These are phyloP conservation scores for Takifugu flavidus DNA, from an alignment of 2,113 vertebrate species.

Conservation along the genomic window DNA sequence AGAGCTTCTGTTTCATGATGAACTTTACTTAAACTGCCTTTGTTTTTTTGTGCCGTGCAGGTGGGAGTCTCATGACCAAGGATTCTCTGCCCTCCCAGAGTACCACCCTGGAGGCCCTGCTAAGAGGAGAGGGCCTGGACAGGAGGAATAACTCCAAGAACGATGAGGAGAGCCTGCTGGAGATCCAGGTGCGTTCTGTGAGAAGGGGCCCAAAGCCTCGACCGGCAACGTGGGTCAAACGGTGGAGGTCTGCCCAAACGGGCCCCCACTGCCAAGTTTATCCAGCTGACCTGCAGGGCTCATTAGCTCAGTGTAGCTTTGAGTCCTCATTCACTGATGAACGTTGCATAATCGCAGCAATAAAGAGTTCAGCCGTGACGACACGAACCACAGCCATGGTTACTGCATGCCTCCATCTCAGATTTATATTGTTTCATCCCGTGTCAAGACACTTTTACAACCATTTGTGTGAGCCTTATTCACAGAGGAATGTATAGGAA, in stretches of 20 bases:
- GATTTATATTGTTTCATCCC: too few relatives aligned
- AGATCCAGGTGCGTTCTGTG: conserved; percentile 85
- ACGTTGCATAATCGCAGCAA: background rate
- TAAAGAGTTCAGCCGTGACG: background rate
- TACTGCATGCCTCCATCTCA: too few relatives aligned
- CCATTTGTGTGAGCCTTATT: too few relatives aligned
- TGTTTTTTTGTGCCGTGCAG: conserved; percentile 38
- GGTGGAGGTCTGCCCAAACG: conserved; percentile 17
- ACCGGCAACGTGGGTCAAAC: background rate
- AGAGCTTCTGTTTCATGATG: too few relatives aligned
- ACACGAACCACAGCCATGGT: background rate
- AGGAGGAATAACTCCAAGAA: conserved; percentile 84
- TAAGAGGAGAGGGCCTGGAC: conserved; percentile 88
- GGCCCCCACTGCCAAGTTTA: conserved; percentile 42
- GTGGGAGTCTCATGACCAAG: conserved; percentile 62
- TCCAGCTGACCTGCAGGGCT: conserved; percentile 40
- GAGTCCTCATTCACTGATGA: background rate
- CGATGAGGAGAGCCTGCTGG: conserved; percentile 90
- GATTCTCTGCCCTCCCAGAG: conserved; percentile 86
- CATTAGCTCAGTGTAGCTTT: conserved; percentile 21
- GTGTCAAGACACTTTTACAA: too few relatives aligned
- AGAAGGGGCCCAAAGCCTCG: background rate
- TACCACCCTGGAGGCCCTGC: conserved; percentile 90
- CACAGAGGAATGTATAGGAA: too few relatives aligned
- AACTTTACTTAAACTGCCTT: background rate